Evolutionary conservation across 2,888 invertebrate species (phyloP).

Genomic region (Dendrolimus pini): DNA sequence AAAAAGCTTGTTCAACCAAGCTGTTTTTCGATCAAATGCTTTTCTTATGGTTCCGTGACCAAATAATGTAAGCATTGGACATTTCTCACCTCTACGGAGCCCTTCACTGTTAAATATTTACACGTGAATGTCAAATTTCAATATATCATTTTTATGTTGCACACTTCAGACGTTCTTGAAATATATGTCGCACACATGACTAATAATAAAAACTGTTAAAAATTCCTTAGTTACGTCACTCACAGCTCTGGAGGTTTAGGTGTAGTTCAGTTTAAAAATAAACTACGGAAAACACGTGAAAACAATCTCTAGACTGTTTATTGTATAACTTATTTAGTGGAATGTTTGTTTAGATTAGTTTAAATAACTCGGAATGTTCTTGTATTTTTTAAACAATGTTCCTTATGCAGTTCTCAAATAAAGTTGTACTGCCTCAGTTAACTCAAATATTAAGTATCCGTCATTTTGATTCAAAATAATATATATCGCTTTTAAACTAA

Average conservation of each 20-base stretch:
- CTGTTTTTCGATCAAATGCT: no score
- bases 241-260: slow-evolving; percentile 3
- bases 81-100: no score
- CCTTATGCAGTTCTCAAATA: no score
- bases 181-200: slow-evolving; percentile 1
- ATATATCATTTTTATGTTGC: neutral
- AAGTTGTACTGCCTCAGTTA: no score
- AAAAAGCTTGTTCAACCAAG: no score
- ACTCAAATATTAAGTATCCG: no score
- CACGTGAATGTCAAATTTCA: no score
- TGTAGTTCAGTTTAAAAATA: slow-evolving; percentile 7
- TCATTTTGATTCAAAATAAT: no score
- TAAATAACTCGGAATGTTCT: neutral
- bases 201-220: slow-evolving; percentile 5
- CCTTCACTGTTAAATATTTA: no score
- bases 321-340: neutral
- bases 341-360: neutral
- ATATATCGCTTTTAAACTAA: no score
- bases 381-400: neutral
- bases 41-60: no score
- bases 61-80: no score
- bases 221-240: slow-evolving; percentile 5
- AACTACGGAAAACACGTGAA: neutral
- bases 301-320: neutral
- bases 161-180: neutral